These are phyloP conservation scores for Mormyrops boulengeri DNA, from an alignment of 2,797 vertebrate genomes.

Conservation along the genomic window DNA sequence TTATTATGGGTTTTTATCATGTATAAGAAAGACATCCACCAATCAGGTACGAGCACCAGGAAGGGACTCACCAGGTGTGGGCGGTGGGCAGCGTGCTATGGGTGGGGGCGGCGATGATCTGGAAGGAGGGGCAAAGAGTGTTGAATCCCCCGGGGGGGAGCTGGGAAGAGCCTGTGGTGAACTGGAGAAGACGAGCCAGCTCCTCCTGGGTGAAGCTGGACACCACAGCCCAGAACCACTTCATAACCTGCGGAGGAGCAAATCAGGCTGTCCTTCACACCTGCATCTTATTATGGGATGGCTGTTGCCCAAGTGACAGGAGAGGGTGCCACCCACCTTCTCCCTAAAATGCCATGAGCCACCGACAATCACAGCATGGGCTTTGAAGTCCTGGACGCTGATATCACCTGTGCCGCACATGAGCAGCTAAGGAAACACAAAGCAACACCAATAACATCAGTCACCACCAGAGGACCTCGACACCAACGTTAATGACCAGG, in stretches of 20 bases:
- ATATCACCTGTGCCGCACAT: constrained; percentile 98
- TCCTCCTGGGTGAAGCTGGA: constrained; percentile 98
- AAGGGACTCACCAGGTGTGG: constrained; percentile 85
- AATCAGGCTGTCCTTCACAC: neutral
- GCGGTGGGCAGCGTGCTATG: constrained; percentile 95
- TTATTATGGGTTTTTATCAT: neutral
- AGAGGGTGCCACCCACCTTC: constrained; percentile 63
- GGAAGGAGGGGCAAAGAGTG: constrained; percentile 95
- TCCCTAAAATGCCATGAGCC: constrained; percentile 97
- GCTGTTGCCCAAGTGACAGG: too few relatives aligned
- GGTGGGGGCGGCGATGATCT: constrained; percentile 94
- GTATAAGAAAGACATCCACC: neutral
- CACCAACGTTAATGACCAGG: neutral
- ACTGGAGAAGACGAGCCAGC: constrained; percentile 90
- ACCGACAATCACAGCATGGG: constrained; percentile 92
- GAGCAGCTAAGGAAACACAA: constrained; percentile 68
- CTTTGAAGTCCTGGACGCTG: constrained; percentile 94
- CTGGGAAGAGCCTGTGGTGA: constrained; percentile 97
- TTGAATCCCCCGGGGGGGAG: constrained; percentile 92
- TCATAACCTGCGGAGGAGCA: constrained; percentile 78
- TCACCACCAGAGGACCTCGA: neutral
- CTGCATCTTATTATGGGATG: neutral
- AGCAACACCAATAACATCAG: neutral
- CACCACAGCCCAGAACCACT: constrained; percentile 98
- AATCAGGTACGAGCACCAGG: neutral